Evolutionary conservation across 2,797 vertebrate species (phyloP), one percentile per base, ranked within the genome.

Genomic region (Cyprinella venusta): DNA sequence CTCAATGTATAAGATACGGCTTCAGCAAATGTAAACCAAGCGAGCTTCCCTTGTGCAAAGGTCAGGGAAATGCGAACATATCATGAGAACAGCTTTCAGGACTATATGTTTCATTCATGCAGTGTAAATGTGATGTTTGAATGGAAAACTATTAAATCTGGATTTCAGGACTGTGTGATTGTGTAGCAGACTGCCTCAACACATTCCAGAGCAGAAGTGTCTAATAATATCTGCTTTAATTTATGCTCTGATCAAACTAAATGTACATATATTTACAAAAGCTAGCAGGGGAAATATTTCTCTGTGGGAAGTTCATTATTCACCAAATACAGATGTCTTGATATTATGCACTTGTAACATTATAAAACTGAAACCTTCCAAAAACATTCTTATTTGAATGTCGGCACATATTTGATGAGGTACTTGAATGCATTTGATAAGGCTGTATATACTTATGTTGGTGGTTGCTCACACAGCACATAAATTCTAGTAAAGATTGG

Each of bases 51-150:
- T 30, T 7, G 61, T 38, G 52, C 61, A 79, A 81, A 84, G 79
- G 69, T 76, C 80, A 81, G 36, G 52, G 30, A 77, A 76, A 80
- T 38, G 33, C 40, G n/a, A 83, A 72, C 26, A 50, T 7, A 24
- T 76, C 64, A 72, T 70, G 21, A 67, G 21, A 79, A 24, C 8
- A 4, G 8, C 36, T 76, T 64, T 26, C 15, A 42, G 33, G 19
- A 15, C 45, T 45, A 15, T 15, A 45, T 45, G 45, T 38, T 8
- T 38, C 40, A 83, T 77, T 77, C 26, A 61, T 2, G 38, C 38
- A 36, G 36, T 76, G 36, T 18, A 67, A 45, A 82, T 6, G 12
- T 54, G 50, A 76, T 56, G 13, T 36, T 76, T 76, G n/a, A 76
- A 76, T 76, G 12, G n/a, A 48, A 74, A 81, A 38, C 30, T 13